phyloP scores from a whole-genome alignment of 1,140 invertebrate genomes.

The Anadara kagoshimensis region DNA sequence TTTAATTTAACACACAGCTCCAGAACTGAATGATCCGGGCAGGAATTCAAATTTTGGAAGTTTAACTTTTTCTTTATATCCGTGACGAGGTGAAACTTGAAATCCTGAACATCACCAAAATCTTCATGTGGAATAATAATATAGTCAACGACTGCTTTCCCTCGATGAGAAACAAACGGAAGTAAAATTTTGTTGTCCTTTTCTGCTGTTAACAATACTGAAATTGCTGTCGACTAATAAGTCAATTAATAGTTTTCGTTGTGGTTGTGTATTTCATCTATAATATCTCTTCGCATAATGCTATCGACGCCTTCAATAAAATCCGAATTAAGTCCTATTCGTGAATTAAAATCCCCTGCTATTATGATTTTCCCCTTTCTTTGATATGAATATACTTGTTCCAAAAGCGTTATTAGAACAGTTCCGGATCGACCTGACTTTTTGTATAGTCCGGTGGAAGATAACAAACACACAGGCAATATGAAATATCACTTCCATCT shows the following conservation, averaged over 20 bases:
- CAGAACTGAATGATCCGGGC: constrained; percentile 15
- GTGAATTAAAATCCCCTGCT: constrained; percentile 32
- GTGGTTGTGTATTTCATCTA: constrained; percentile 28
- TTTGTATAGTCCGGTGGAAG: constrained; percentile 24
- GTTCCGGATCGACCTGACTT: neutral
- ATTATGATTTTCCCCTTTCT: constrained; percentile 25
- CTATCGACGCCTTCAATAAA: constrained; percentile 41
- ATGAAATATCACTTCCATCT: neutral
- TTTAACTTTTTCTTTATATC: neutral
- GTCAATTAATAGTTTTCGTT: constrained; percentile 35
- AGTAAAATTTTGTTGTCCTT: constrained; percentile 28
- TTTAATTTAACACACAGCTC: constrained; percentile 6
- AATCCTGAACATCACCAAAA: neutral
- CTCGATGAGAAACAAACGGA: constrained; percentile 20
- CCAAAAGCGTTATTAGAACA: constrained; percentile 14
- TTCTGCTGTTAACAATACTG: constrained; percentile 31
- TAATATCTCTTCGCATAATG: constrained; percentile 16
- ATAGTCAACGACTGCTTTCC: constrained; percentile 34
- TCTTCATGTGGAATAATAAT: constrained; percentile 17
- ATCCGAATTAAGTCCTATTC: constrained; percentile 19
- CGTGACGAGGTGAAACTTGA: constrained; percentile 9
- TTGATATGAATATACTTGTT: constrained; percentile 23
- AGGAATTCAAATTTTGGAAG: neutral
- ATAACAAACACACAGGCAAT: constrained; percentile 20
- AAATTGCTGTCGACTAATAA: constrained; percentile 26